Conservation (phyloP, 2,888 invertebrate species). For the Copidosoma aretas region DNA sequence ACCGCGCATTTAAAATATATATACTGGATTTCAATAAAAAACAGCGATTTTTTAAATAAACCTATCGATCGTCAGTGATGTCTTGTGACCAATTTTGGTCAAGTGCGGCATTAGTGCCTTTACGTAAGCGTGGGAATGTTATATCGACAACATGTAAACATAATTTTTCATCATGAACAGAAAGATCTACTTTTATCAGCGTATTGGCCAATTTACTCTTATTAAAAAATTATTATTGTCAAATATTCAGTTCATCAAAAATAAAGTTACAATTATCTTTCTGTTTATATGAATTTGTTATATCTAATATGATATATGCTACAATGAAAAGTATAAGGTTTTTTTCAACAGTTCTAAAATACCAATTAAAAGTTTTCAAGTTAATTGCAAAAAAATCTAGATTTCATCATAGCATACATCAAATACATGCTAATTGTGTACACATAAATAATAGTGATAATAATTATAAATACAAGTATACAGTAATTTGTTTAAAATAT, state of each 20-base stretch:
- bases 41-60: slow-evolving; percentile 39
- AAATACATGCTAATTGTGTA: slow-evolving; percentile 50
- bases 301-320: slow-evolving; percentile 44
- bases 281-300: slow-evolving; percentile 53
- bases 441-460: slow-evolving; percentile 40
- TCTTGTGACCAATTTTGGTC: slow-evolving; percentile 55
- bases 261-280: slow-evolving; percentile 43
- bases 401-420: slow-evolving; percentile 47
- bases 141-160: slow-evolving; percentile 63
- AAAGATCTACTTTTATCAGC: slow-evolving; percentile 45
- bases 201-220: neutral
- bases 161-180: slow-evolving; percentile 54
- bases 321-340: slow-evolving; percentile 36
- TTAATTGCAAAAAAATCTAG: slow-evolving; percentile 12
- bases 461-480: slow-evolving; percentile 34
- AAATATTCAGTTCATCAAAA: too few relatives aligned
- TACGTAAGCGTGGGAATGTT: slow-evolving; percentile 63
- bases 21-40: slow-evolving; percentile 24
- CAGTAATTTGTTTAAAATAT: slow-evolving; percentile 40
- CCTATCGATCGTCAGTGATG: slow-evolving; percentile 51
- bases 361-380: neutral
- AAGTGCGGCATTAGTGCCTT: slow-evolving; percentile 63
- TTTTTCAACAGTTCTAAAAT: neutral
- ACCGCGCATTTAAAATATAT: slow-evolving; percentile 35
- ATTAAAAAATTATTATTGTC: too few relatives aligned